These are phyloP conservation scores for Agrilus biguttatus DNA, from an alignment of 2,888 invertebrate species.

Conservation along the genomic window DNA sequence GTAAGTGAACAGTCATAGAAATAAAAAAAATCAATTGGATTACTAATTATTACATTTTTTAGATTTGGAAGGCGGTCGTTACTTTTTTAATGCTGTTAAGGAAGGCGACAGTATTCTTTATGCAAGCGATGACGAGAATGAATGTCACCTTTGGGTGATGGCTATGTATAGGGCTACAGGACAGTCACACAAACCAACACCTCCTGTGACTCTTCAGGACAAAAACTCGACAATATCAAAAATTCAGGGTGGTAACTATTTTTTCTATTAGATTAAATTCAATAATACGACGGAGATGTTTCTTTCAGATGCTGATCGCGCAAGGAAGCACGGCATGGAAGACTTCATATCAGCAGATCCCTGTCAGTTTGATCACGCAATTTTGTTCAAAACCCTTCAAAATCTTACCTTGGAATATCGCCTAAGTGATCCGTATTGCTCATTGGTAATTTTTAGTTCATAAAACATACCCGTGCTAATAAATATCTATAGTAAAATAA, in stretches of 20 bases:
- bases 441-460: conserved; percentile 52
- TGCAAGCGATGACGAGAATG: conserved; percentile 94
- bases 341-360: conserved; percentile 99
- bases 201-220: conserved; percentile 64
- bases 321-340: conserved; percentile 97
- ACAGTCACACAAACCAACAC: conserved; percentile 97
- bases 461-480: neutral
- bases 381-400: conserved; percentile 83
- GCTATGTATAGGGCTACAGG: conserved; percentile 99
- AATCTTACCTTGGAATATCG: conserved; percentile 88
- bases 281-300: conserved; percentile 5
- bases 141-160: conserved; percentile 98
- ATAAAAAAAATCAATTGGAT: conserved; percentile 6
- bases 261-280: conserved; percentile 22
- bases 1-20: conserved; percentile 20
- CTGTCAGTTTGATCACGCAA: conserved; percentile 90
- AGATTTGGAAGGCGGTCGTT: conserved; percentile 86
- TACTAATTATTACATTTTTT: conserved; percentile 18
- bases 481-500: too few relatives aligned
- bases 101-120: conserved; percentile 96
- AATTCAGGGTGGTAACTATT: conserved; percentile 69
- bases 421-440: conserved; percentile 95
- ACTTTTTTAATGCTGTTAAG: conserved; percentile 96
- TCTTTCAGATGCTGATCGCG: conserved; percentile 75
- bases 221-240: conserved; percentile 77